Evolutionary conservation across 2,888 invertebrate species (phyloP), one percentile per base, ranked within the genome.

Genomic region (Anoplius nigerrimus): DNA sequence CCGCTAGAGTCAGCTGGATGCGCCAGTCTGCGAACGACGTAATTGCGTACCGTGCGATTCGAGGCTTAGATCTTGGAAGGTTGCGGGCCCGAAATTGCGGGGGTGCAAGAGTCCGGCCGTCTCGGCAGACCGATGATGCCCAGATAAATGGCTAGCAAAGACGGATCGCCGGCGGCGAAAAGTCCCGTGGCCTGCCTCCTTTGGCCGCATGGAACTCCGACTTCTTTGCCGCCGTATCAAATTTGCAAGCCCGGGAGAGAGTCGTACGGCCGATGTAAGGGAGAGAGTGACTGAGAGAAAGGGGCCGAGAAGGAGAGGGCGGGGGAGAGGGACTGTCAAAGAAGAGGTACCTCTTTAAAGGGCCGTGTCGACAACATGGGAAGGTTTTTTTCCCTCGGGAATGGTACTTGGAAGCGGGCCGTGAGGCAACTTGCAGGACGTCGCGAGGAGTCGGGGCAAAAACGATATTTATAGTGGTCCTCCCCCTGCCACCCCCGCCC

Each of bases 381-480:
- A 13, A 51, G 57, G 69, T 34, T 71, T 82, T 80, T 84, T 84
- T 73, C 69, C 69, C 59, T 62, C 59, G 54, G 56, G 43, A 72
- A 67, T 65, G 74, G 78, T 84, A 84, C 84, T 82, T 72, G 85
- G 84, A 84, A 85, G 77, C 76, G 74, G 74, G 63, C 69, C 73
- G 75, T 73, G 71, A 58, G 64, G 45, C 57, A 48, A 65, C 42
- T 61, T 55, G 64, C 68, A 64, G 61, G 64, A 71, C 75, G 74
- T 71, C 68, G 57, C 63, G 63, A 70, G 73, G 69, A 69, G 68
- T 63, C 46, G 57, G n/a, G 64, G 63, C 79, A 85, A 85, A 84
- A 85, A 85, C 83, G 78, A 85, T 85, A 85, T 85, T 85, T 85
- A 85, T 85, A 80, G 84, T 76, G 69, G 68, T 71, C 59, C 34